Base-by-base conservation (phyloP, 2,888 invertebrate genomes). In the Lochmaea capreae region DNA sequence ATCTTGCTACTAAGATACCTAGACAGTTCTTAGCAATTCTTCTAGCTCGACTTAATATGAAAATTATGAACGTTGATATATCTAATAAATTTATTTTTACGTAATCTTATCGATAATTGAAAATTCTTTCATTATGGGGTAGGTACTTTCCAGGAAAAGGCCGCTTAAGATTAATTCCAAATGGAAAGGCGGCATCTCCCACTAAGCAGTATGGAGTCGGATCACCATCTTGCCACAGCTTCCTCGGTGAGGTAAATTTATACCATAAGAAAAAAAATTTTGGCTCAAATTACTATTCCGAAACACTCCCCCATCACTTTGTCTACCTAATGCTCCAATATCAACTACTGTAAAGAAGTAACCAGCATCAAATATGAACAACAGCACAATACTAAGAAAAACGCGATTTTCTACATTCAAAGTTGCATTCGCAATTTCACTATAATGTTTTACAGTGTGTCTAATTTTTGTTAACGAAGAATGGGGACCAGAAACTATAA, bases 331-430 rank as follows among this genome's bases (percentile, higher is more conserved):
- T 10, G 76, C 72, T 0, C 74, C 78, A 43, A 78, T 74, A 68
- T 79, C 77, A 26, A 78, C 65, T 2, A 67, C 43, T 14, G 71
- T 75, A 71, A 79, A 73, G 39, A 68, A 49, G 67, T 75, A 72
- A 16, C 70, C 58, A 6, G 70, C 65, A 52, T 69, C 69, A 39
- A 66, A 72, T 52, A 43, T 22, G 3, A 69, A 73, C 11, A 78
- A 59, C 10, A 80, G 42, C 5, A 79, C 65, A 16, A 79, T 72
- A 42, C 77, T 78, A 52, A 62, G 54, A 43, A 43, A 26, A n/a
- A n/a, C n/a, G n/a, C n/a, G n/a, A n/a, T n/a, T n/a, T n/a, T n/a
- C n/a, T n/a, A n/a, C n/a, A n/a, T n/a, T n/a, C n/a, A n/a, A n/a
- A n/a, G n/a, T n/a, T n/a, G n/a, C n/a, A n/a, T n/a, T n/a, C n/a